These are phyloP conservation scores for Bombus pascuorum DNA, from an alignment of 1,140 invertebrate species.

Conservation along the genomic window DNA sequence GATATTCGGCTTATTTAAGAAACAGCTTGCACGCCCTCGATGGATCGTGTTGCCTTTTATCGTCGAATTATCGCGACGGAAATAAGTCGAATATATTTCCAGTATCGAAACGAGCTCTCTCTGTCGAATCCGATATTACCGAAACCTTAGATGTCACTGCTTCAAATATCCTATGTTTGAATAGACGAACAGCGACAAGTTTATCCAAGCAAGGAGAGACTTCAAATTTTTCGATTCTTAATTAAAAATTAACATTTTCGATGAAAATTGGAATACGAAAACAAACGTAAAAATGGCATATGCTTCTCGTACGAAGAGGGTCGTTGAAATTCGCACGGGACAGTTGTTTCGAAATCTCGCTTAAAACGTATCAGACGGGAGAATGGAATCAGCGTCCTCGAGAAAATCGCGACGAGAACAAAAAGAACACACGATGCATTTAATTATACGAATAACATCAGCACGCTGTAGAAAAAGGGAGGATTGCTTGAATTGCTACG, in stretches of 20 bases:
- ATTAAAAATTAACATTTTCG: neutral
- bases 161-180: neutral
- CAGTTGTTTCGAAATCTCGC: neutral
- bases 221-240: neutral
- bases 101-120: neutral
- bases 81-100: neutral
- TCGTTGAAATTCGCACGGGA: neutral
- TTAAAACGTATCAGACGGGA: neutral
- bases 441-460: neutral
- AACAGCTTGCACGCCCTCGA: neutral
- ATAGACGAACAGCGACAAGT: too few relatives aligned
- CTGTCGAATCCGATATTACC: neutral
- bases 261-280: too few relatives aligned
- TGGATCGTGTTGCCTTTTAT: conserved; percentile 37
- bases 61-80: conserved; percentile 40
- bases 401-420: neutral
- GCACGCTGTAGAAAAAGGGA: neutral
- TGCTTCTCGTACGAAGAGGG: rapidly evolving
- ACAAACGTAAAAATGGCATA: neutral
- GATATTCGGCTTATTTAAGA: conserved; percentile 69
- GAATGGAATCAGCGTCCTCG: neutral
- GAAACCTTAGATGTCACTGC: neutral
- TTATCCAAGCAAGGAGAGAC: neutral
- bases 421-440: neutral
- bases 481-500: neutral